phyloP scores from a whole-genome alignment of 2,113 vertebrate species.

The Acanthisitta chloris region DNA sequence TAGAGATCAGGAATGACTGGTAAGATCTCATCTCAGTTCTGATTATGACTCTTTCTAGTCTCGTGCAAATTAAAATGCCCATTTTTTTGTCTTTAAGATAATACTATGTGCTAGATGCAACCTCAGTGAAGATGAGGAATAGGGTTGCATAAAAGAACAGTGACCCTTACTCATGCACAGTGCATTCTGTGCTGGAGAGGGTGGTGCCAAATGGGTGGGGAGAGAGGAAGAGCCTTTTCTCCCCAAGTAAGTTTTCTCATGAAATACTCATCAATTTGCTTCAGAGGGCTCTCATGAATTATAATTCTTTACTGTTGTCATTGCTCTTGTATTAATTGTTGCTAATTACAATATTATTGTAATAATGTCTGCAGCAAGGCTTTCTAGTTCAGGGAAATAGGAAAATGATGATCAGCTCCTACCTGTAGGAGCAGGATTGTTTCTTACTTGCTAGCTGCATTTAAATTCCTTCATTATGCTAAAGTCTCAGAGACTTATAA shows the following conservation, averaged over 20 bases:
- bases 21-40: background rate
- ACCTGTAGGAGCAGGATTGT: background rate
- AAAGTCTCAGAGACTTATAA: background rate
- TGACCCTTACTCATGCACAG: accelerated
- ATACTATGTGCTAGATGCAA: background rate
- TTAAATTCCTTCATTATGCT: background rate
- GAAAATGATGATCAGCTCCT: background rate
- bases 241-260: background rate
- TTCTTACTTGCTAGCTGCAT: background rate
- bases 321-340: background rate
- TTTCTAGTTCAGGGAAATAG: background rate
- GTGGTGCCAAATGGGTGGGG: accelerated
- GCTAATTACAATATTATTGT: background rate
- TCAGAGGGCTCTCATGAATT: background rate
- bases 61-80: background rate
- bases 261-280: background rate
- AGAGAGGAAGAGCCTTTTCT: background rate
- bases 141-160: background rate
- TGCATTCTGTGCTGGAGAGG: background rate
- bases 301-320: background rate
- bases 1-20: background rate
- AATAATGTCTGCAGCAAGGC: background rate
- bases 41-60: background rate
- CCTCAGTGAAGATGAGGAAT: background rate
- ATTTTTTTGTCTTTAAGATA: background rate